phyloP scores from a whole-genome alignment of 2,797 vertebrate species.

The Holocentrus rufus region DNA sequence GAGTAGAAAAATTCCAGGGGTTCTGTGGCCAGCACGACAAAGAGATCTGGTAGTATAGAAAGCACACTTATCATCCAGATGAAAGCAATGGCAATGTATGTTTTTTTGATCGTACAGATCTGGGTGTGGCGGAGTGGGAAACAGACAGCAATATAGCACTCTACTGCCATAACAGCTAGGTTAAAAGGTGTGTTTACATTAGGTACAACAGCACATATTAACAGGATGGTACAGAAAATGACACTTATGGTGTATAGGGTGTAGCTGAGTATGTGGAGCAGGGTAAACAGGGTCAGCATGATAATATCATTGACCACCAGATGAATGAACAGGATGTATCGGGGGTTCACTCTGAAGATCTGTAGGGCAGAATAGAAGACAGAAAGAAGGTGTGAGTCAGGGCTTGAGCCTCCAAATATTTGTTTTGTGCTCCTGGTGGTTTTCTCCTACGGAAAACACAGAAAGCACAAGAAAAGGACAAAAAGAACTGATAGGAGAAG shows the following conservation, averaged over 20 bases:
- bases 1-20: conserved; percentile 61
- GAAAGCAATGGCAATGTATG: conserved; percentile 55
- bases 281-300: conserved; percentile 60
- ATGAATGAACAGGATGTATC: conserved; percentile 77
- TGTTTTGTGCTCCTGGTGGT: too few relatives aligned
- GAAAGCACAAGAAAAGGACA: too few relatives aligned
- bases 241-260: conserved; percentile 56
- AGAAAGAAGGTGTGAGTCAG: not conserved
- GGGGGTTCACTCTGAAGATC: conserved; percentile 63
- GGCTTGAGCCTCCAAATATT: too few relatives aligned
- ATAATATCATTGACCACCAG: conserved; percentile 77
- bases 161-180: conserved; percentile 73
- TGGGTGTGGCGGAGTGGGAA: conserved; percentile 71
- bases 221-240: conserved; percentile 60
- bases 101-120: conserved; percentile 71
- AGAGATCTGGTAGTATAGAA: conserved; percentile 59
- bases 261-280: conserved; percentile 67
- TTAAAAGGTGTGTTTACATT: conserved; percentile 67
- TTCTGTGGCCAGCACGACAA: conserved; percentile 45
- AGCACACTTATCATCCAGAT: conserved; percentile 62
- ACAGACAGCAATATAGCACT: conserved; percentile 75
- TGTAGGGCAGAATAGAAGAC: conserved; percentile 10
- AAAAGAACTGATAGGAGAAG: too few relatives aligned
- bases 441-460: too few relatives aligned
- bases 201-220: conserved; percentile 40